These are phyloP conservation scores for Echeneis naucrates DNA, from an alignment of 2,797 vertebrate genomes.

Conservation along the genomic window DNA sequence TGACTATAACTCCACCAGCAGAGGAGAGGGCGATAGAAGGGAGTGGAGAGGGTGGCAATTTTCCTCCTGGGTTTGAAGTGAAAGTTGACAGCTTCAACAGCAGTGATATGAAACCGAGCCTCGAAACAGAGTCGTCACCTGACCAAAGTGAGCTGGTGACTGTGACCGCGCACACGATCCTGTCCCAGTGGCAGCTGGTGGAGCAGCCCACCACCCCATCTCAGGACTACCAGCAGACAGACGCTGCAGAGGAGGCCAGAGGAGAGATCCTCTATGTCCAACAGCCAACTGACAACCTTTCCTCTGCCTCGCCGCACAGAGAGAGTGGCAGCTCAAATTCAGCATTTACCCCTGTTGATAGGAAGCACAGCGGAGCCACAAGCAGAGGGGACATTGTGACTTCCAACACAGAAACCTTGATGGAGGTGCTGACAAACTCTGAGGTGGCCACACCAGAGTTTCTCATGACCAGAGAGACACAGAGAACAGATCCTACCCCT, in stretches of 20 bases:
- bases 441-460: slow-evolving; percentile 53
- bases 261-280: slow-evolving; percentile 79
- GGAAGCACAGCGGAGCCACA: slow-evolving; percentile 53
- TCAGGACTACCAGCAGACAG: slow-evolving; percentile 34
- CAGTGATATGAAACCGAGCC: slow-evolving; percentile 39
- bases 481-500: slow-evolving; percentile 33
- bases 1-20: slow-evolving; percentile 36
- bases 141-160: slow-evolving; percentile 49
- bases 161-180: slow-evolving; percentile 71
- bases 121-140: slow-evolving; percentile 31
- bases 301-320: slow-evolving; percentile 30
- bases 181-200: slow-evolving; percentile 77
- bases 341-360: slow-evolving; percentile 50
- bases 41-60: slow-evolving; percentile 73
- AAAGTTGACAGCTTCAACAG: slow-evolving; percentile 42
- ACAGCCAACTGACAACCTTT: slow-evolving; percentile 57
- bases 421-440: slow-evolving; percentile 64
- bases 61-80: slow-evolving; percentile 48
- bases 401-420: slow-evolving; percentile 37
- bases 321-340: slow-evolving; percentile 39
- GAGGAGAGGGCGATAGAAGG: slow-evolving; percentile 79
- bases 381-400: slow-evolving; percentile 39
- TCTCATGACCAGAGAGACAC: slow-evolving; percentile 41
- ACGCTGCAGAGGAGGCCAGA: slow-evolving; percentile 72
- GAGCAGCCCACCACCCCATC: slow-evolving; percentile 68